Evolutionary conservation across 2,797 vertebrate species (phyloP), one percentile per base, ranked within the genome.

Genomic region (Spinus olivaceus): DNA sequence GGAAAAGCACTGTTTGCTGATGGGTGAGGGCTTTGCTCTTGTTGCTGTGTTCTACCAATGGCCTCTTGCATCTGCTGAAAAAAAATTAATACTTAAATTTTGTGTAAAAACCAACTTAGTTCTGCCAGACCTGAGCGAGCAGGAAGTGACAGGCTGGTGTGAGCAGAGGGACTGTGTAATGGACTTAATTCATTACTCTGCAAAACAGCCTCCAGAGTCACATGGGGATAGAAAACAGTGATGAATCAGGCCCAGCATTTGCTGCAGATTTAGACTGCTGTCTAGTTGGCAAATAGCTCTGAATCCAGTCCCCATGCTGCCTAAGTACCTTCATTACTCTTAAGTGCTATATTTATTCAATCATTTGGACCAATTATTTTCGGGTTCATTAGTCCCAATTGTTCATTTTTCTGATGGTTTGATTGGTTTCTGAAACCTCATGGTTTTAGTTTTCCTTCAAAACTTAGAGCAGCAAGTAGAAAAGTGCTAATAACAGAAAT

Each of bases 301-400:
- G 86, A 89, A 95, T 87, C 32, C 61, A 63, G 61, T 94, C 81
- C 61, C 42, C 42, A 42, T 60, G 47, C 79, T 92, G 64, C 19
- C 19, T 54, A 88, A 95, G 84, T 92, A 74, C 81, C 76, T 93
- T 92, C 84, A 78, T 95, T 95, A 88, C 76, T 94, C 81, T 91
- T 93, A 95, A 94, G 65, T 81, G 61, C 65, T 95, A 28, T 95
- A 92, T 94, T 95, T 95, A 74, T 83, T 65, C 84, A 95, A 88
- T 92, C 91, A 92, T 91, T 94, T 78, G 79, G 81, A 89, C 91
- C 8, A 3, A 91, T 92, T 37, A 28, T 91, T 95, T 95, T 92
- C 13, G 15, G 72, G 84, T 94, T 96, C 35, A 27, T 92, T 94
- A 92, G 84, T 88, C 50, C 53, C 81, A 81, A 10, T 69, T 96